phyloP scores from a whole-genome alignment of 2,113 vertebrate genomes.

The Dromiciops gliroides region DNA sequence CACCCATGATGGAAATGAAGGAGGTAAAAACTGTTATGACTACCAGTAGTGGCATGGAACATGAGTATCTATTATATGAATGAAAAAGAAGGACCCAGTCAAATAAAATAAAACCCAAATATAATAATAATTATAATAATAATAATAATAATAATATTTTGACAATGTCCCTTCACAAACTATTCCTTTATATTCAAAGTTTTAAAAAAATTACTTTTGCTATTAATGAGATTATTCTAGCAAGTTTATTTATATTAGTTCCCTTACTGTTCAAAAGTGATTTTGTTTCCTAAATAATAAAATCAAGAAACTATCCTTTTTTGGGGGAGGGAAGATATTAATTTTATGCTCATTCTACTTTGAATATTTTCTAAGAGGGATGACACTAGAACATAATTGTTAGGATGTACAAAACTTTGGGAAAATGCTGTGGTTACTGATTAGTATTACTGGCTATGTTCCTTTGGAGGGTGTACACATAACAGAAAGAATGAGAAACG shows the following conservation, averaged over 20 bases:
- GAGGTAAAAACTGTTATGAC: background rate
- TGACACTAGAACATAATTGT: background rate
- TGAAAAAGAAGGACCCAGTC: background rate
- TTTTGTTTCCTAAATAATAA: background rate
- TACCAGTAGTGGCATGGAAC: background rate
- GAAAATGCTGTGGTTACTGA: background rate
- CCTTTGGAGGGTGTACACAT: accelerated
- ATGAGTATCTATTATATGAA: background rate
- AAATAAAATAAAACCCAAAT: background rate
- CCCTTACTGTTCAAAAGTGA: background rate
- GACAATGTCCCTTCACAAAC: background rate
- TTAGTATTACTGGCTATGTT: accelerated
- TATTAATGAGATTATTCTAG: background rate
- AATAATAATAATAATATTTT: too few relatives aligned
- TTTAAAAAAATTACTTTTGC: conserved; percentile 9
- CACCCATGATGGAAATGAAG: background rate
- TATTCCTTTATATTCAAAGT: background rate
- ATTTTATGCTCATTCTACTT: background rate
- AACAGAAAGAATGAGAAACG: background rate
- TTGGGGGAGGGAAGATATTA: background rate
- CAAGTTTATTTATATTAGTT: conserved; percentile 1
- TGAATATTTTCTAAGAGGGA: background rate
- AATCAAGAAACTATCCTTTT: background rate
- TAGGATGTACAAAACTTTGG: background rate
- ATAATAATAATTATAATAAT: too few relatives aligned